A percentile compares a stretch with the other conserved stretches of the same genome.
Conservation (phyloP, 2,113 vertebrate genomes). For the Ranitomeya variabilis region DNA sequence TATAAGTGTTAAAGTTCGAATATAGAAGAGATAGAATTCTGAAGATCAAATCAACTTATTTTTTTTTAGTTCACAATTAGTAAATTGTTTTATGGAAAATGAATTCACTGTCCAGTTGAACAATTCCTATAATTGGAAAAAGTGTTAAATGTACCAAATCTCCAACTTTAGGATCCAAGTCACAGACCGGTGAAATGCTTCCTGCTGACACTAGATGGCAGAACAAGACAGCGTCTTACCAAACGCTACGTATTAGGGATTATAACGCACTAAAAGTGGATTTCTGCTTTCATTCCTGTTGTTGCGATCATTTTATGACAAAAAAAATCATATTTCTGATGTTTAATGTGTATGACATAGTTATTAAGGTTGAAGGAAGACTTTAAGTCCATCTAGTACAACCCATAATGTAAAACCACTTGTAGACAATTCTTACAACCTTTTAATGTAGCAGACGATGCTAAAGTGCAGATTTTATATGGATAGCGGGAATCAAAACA, state of each 20-base stretch:
- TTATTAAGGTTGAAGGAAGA: no score
- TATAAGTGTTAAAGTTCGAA: no score
- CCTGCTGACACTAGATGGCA: conserved; percentile 40
- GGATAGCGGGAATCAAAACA: not conserved
- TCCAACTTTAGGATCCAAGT: not conserved
- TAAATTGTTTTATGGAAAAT: no score
- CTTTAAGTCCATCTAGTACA: no score
- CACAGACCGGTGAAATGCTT: conserved; percentile 1
- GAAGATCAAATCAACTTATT: no score
- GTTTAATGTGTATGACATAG: not conserved
- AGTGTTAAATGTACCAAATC: not conserved
- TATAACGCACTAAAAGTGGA: not conserved
- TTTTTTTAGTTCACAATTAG: no score
- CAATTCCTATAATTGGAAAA: not conserved
- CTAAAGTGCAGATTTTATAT: not conserved
- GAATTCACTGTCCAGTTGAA: not conserved
- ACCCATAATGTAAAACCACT: not conserved
- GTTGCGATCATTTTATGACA: not conserved
- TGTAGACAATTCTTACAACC: not conserved
- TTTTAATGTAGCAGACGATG: not conserved
- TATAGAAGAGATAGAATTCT: no score
- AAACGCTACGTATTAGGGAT: not conserved
- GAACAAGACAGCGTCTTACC: conserved; percentile 7
- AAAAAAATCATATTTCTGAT: not conserved
- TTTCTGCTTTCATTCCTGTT: not conserved